A percentile compares a stretch with the other conserved stretches of the same genome.
These are phyloP conservation scores for Endotricha flammealis DNA, from an alignment of 2,888 invertebrate species.

Conservation along the genomic window DNA sequence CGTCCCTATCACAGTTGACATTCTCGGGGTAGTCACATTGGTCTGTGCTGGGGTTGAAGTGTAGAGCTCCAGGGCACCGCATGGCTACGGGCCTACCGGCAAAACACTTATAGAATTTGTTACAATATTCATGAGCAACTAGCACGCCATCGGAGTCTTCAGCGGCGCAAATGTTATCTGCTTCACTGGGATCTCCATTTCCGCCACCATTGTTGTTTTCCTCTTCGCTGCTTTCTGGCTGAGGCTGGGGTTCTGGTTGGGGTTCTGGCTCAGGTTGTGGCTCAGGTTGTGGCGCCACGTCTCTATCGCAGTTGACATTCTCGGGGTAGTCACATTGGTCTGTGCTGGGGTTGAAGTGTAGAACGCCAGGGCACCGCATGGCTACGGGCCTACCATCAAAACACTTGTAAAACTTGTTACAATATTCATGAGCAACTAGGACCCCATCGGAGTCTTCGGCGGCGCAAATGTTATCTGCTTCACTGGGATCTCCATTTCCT, in stretches of 20 bases:
- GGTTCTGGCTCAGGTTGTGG: too few relatives aligned
- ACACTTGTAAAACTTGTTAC: conserved; percentile 20
- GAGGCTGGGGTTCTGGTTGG: too few relatives aligned
- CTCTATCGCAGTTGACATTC: conserved; percentile 17
- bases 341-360: conserved; percentile 16
- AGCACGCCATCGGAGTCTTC: conserved; percentile 28
- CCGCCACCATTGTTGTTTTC: too few relatives aligned
- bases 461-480: conserved; percentile 33
- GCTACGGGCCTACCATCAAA: conserved; percentile 11
- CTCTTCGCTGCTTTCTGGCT: too few relatives aligned
- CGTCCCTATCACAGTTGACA: conserved; percentile 13
- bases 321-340: conserved; percentile 21
- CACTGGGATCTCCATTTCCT: conserved; percentile 24
- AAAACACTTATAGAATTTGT: conserved; percentile 36
- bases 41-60: conserved; percentile 17
- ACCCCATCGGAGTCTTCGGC: conserved; percentile 18
- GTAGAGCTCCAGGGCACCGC: conserved; percentile 11
- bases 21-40: conserved; percentile 19
- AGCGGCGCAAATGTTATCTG: conserved; percentile 24
- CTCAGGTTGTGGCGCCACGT: conserved; percentile 5
- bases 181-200: conserved; percentile 28
- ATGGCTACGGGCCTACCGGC: conserved; percentile 23
- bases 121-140: conserved; percentile 35
- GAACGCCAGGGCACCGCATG: conserved; percentile 1
- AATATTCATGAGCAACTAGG: conserved; percentile 22